Evolutionary conservation across 2,888 invertebrate species (phyloP).

Genomic region (Xestobium rufovillosum): DNA sequence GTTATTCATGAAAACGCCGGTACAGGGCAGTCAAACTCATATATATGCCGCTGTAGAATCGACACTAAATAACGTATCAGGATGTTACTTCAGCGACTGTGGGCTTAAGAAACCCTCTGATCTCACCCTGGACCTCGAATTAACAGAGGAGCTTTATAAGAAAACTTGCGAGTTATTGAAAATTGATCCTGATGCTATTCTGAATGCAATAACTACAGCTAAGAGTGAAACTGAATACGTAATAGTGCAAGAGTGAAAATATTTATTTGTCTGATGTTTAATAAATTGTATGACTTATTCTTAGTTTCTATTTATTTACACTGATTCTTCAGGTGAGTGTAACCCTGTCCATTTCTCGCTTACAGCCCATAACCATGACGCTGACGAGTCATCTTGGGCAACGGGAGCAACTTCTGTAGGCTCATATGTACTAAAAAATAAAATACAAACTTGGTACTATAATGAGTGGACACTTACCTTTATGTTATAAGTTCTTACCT

Average conservation of each 20-base stretch:
- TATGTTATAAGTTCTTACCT: too few species aligned
- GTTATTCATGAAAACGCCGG: conserved; percentile 59
- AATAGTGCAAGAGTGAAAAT: not conserved
- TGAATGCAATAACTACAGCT: conserved; percentile 4
- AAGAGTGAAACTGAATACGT: not conserved
- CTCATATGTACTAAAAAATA: conserved; percentile 51
- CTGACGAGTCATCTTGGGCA: conserved; percentile 49
- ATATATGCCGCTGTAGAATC: conserved; percentile 59
- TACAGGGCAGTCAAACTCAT: conserved; percentile 62
- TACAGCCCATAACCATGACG: conserved; percentile 68
- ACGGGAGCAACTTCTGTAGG: conserved; percentile 45
- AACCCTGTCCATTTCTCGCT: conserved; percentile 72
- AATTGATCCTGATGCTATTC: conserved; percentile 24
- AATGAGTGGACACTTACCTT: not conserved
- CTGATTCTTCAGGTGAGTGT: conserved; percentile 9
- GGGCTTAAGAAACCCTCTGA: conserved; percentile 37
- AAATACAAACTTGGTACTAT: conserved; percentile 8
- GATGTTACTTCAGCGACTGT: conserved; percentile 54
- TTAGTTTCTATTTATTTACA: too few species aligned
- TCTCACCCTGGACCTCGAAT: conserved; percentile 32
- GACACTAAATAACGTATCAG: conserved; percentile 51
- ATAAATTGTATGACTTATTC: too few species aligned
- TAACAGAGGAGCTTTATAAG: conserved; percentile 37
- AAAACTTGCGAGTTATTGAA: conserved; percentile 34
- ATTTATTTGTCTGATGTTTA: too few species aligned